Percentiles rank a stretch among this genome's conserved stretches.
Conservation (phyloP, 2,888 invertebrate species). For the Caenorhabditis zanzibari region DNA sequence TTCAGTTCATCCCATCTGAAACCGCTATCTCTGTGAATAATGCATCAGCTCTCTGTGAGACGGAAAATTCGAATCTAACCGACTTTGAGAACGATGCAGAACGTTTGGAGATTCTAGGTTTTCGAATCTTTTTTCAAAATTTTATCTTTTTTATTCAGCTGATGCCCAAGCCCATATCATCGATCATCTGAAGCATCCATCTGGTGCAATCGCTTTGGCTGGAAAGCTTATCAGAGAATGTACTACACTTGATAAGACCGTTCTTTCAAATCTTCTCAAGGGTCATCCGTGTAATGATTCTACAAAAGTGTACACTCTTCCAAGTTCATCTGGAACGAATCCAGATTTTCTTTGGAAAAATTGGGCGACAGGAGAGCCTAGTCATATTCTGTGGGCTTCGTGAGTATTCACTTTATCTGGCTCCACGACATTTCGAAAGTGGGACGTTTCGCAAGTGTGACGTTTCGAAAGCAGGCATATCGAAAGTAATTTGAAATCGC, state of each 20-base stretch:
- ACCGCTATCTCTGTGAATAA: slow-evolving; percentile 13
- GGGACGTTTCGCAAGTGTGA: no score
- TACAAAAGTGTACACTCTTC: slow-evolving; percentile 8
- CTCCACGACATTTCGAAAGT: no score
- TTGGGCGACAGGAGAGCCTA: slow-evolving; percentile 36
- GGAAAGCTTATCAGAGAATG: slow-evolving; percentile 13
- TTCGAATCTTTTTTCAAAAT: neutral
- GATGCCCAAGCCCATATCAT: slow-evolving; percentile 11
- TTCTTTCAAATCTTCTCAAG: neutral
- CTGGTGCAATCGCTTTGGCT: slow-evolving; percentile 23
- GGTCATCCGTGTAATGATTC: slow-evolving; percentile 8
- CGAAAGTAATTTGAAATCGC: no score
- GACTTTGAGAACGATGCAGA: slow-evolving; percentile 23
- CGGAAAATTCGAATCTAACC: neutral
- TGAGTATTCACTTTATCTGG: slow-evolving; percentile 9
- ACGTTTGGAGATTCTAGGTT: neutral
- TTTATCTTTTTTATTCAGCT: neutral
- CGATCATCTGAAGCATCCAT: neutral
- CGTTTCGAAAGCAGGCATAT: no score
- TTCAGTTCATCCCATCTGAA: slow-evolving; percentile 30
- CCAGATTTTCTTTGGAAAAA: slow-evolving; percentile 29
- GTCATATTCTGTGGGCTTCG: slow-evolving; percentile 19
- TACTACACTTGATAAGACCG: neutral
- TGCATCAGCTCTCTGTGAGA: neutral
- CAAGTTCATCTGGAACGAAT: slow-evolving; percentile 23